These are phyloP conservation scores for Athripsodes cinereus DNA, from an alignment of 2,888 invertebrate genomes.

Conservation along the genomic window DNA sequence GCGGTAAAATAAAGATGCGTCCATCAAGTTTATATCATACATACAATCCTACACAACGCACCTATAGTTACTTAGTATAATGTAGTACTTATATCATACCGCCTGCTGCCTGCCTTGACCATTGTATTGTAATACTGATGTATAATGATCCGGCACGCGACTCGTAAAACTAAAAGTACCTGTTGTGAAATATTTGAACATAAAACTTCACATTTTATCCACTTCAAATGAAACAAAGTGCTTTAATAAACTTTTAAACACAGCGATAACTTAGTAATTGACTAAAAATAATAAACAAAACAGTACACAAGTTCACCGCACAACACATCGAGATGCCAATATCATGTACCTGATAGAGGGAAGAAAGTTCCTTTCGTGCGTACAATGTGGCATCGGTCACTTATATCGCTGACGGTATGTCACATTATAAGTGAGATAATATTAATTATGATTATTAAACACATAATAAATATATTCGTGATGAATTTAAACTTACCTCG, in stretches of 20 bases:
- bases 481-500: slow-evolving; percentile 39
- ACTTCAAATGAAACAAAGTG: neutral
- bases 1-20: neutral
- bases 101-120: neutral
- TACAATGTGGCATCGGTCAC: slow-evolving; percentile 19
- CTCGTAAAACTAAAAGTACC: neutral
- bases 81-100: too few species aligned
- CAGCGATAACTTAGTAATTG: neutral
- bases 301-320: too few species aligned
- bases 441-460: neutral
- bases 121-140: neutral
- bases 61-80: neutral
- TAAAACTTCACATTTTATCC: too few species aligned
- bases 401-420: slow-evolving; percentile 15
- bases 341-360: slow-evolving; percentile 4
- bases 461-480: neutral
- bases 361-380: neutral
- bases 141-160: slow-evolving; percentile 2
- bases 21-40: neutral
- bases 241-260: neutral
- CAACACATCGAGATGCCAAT: neutral
- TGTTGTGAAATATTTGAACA: too few species aligned
- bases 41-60: neutral
- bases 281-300: neutral
- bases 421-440: neutral